phyloP scores from a whole-genome alignment of 2,888 invertebrate genomes.

The Archaeoteleia sp. region DNA sequence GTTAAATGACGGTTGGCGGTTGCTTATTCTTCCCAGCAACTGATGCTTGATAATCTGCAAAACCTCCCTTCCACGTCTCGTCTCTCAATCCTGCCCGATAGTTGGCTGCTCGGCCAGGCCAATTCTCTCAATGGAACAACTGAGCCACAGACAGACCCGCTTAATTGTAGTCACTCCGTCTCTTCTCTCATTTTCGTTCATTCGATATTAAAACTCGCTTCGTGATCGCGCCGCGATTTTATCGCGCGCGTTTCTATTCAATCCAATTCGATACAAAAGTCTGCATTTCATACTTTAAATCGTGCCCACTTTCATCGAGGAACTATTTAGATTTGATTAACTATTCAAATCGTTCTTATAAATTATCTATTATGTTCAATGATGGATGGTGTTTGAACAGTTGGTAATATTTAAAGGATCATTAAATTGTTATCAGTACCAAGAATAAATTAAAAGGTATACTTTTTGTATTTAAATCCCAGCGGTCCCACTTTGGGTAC shows the following conservation, averaged over 20 bases:
- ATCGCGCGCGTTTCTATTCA: constrained; percentile 34
- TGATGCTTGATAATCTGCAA: constrained; percentile 75
- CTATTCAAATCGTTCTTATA: no score
- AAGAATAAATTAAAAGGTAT: no score
- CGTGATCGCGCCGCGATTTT: constrained; percentile 32
- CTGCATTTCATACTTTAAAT: constrained; percentile 26
- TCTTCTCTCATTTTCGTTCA: constrained; percentile 43
- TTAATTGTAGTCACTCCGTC: constrained; percentile 72
- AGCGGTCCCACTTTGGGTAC: no score
- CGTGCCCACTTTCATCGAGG: no score
- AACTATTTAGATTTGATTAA: no score
- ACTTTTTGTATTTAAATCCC: no score
- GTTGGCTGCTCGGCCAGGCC: constrained; percentile 68
- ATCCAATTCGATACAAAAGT: constrained; percentile 31
- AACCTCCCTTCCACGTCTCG: constrained; percentile 57
- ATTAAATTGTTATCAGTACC: no score
- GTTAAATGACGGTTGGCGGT: constrained; percentile 75
- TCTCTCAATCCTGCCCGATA: constrained; percentile 71
- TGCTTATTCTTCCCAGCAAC: constrained; percentile 75
- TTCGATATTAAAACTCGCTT: constrained; percentile 44
- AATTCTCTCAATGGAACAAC: constrained; percentile 73
- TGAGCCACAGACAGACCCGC: constrained; percentile 71
- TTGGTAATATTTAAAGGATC: no score
- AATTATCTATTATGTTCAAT: no score
- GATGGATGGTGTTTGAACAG: no score